Base-by-base conservation (phyloP, 2,113 vertebrate genomes). In the Antigone vipio region DNA sequence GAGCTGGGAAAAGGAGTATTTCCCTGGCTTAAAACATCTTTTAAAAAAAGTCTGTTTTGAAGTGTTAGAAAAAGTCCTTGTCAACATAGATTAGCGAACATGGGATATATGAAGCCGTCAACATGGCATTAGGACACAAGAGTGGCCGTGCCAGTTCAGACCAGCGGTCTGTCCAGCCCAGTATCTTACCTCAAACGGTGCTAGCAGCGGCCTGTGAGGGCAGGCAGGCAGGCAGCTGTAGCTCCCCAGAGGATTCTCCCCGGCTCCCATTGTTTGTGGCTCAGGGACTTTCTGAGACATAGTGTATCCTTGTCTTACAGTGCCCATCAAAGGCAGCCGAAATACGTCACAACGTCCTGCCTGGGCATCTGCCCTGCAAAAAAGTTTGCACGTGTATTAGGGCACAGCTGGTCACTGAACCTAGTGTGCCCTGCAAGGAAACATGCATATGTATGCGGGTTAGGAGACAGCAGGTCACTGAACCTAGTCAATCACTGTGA, bases 51-150 rank as follows among this genome's bases (percentile, higher is more conserved):
- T 66, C 59, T 95, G 42, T 11, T 78, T 78, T 45, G 71, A 78
- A 88, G n/a, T 59, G 34, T 81, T 74, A 78, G 60, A 90, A 77
- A 52, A 87, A 96, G 64, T 84, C 69, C 89, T 92, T 94, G 91
- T 94, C 96, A 95, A 85, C 92, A 64, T 49, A 44, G 21, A 91
- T 97, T 89, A 94, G 38, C 38, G 42, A 91, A 10, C 4, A 0
- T 81, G 59, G n/a, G 77, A 63, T n/a, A 24, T 34, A 32, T 6
- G 64, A 87, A 77, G 32, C 83, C 40, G 21, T 90, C 40, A 84
- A 11, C 49, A 38, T 16, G 11, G 34, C 8, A 9, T 71, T 80
- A 86, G 47, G 42, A 80, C 26, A 42, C 0, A 2, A 71, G 72
- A 71, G 55, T 18, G 56, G 9, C 45, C 1, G 0, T 88, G 52